Evolutionary conservation across 1,140 invertebrate species (phyloP), one percentile per base, ranked within the genome.

Genomic region (Dysdera silvatica): DNA sequence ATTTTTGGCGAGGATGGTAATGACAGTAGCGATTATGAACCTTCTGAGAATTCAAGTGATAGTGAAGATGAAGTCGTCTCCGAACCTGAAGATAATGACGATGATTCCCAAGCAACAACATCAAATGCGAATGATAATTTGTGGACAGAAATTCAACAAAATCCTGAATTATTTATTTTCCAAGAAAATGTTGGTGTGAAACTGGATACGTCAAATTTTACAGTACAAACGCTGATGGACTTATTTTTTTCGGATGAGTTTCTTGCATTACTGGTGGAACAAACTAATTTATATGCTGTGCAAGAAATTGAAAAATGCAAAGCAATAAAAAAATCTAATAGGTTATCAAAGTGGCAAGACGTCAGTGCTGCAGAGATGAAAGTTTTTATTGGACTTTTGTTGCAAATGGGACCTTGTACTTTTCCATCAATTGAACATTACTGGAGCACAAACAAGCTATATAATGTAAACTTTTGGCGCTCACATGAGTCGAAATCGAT

Each of bases 51-150:
- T 43, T 6, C 41, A 43, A 43, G 41, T 43, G 41, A 43, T 43
- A 43, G 41, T 43, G 41, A 43, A 43, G 41, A 43, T 18, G n/a
- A 43, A 43, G 41, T 43, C 6, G 41, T 43, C 41, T 43, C 6
- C n/a, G n/a, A 43, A 43, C 41, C 41, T 43, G 41, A 43, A 43
- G n/a, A n/a, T 43, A 43, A 43, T 43, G 41, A 43, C 41, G 41
- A 43, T 43, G 41, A 43, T 18, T 43, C n/a, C 41, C 41, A 43
- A 43, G 41, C 6, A 43, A 43, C 16, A 43, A 43, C 41, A 6
- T 43, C 41, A 43, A 43, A 43, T 43, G 41, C 5, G n/a, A 43
- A 43, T 43, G 41, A 43, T 43, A 8, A 43, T 43, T 43, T 43
- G 41, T 43, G 41, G 41, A 43, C 41, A 43, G 41, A 43, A 43